These are phyloP conservation scores for Spisula subtruncata DNA, from an alignment of 2,888 invertebrate genomes.

Conservation along the genomic window DNA sequence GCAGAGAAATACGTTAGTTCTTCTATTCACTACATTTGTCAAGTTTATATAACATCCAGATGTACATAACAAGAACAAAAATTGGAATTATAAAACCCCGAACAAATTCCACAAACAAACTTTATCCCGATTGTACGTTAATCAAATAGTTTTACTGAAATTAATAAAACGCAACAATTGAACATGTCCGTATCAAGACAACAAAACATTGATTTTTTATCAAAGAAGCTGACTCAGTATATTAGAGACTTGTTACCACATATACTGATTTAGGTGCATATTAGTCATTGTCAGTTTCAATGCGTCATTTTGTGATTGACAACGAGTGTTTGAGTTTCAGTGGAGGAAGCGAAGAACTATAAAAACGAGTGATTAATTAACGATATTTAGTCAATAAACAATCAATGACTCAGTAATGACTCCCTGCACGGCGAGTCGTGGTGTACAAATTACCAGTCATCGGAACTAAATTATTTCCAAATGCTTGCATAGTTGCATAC, in stretches of 20 bases:
- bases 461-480: neutral
- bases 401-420: slow-evolving; percentile 22
- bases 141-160: too few relatives aligned
- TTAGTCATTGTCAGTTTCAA: neutral
- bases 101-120: too few relatives aligned
- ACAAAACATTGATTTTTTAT: neutral
- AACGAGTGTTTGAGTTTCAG: neutral
- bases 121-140: too few relatives aligned
- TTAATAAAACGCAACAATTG: too few relatives aligned
- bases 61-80: too few relatives aligned
- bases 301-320: neutral
- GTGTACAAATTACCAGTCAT: neutral
- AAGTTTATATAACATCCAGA: too few relatives aligned
- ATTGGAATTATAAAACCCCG: too few relatives aligned
- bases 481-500: too few relatives aligned
- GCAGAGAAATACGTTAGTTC: too few relatives aligned
- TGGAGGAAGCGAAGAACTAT: neutral
- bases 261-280: neutral
- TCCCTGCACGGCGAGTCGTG: neutral
- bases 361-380: neutral
- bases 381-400: neutral
- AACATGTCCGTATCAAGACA: neutral
- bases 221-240: neutral
- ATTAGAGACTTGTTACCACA: too few relatives aligned
- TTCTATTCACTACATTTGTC: too few relatives aligned